Evolutionary conservation across 2,888 invertebrate genomes (phyloP).

Genomic region (Cremastinae sp.): DNA sequence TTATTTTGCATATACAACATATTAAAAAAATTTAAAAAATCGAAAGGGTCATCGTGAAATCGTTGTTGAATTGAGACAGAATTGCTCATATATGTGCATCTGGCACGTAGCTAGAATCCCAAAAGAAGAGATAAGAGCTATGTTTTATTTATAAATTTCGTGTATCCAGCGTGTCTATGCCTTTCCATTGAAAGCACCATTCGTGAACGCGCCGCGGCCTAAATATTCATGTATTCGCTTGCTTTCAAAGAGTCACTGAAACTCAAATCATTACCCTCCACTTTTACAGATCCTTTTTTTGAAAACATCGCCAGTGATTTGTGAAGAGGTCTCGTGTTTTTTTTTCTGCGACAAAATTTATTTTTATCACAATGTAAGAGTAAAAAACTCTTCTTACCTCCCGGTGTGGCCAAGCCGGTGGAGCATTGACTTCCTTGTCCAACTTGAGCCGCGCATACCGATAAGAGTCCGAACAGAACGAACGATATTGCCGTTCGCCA

Average conservation of each 20-base stretch:
- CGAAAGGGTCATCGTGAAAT: too few species aligned
- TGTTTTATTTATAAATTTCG: slow-evolving; percentile 73
- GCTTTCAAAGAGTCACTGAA: too few species aligned
- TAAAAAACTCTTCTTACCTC: slow-evolving; percentile 67
- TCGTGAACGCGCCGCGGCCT: neutral
- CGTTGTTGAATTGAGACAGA: too few species aligned
- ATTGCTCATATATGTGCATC: slow-evolving; percentile 74
- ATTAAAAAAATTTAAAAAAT: too few species aligned
- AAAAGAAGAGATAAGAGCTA: slow-evolving; percentile 71
- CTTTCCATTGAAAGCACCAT: slow-evolving; percentile 12
- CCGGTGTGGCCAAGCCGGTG: slow-evolving; percentile 73
- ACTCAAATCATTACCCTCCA: too few species aligned
- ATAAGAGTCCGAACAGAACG: slow-evolving; percentile 65
- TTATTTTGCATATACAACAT: too few species aligned
- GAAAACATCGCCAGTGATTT: neutral
- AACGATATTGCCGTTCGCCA: slow-evolving; percentile 64
- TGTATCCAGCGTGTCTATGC: slow-evolving; percentile 42
- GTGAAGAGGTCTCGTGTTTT: too few species aligned
- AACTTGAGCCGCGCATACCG: slow-evolving; percentile 40
- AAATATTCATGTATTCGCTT: neutral
- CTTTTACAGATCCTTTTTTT: neutral
- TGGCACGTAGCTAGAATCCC: slow-evolving; percentile 73
- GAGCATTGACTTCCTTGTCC: slow-evolving; percentile 65
- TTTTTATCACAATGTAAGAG: too few species aligned
- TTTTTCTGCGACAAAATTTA: too few species aligned